Conservation (phyloP, 2,888 invertebrate genomes). For the Drosophila monieri region DNA sequence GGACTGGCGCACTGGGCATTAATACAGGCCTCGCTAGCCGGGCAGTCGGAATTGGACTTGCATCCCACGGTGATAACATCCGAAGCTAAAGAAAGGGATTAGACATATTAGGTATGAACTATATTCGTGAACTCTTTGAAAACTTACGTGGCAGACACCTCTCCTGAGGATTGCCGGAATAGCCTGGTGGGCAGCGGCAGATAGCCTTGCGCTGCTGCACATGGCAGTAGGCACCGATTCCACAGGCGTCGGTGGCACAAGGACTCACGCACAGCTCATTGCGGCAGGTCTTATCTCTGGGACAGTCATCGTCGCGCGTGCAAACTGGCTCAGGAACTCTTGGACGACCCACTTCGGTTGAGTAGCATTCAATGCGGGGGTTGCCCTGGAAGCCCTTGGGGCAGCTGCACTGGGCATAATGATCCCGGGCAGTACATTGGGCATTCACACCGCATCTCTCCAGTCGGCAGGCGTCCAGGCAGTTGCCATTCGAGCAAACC, state of each 20-base stretch:
- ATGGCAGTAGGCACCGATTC: slow-evolving; percentile 92
- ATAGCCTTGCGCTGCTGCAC: slow-evolving; percentile 90
- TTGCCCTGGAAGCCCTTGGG: slow-evolving; percentile 91
- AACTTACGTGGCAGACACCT: slow-evolving; percentile 92
- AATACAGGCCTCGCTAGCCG: slow-evolving; percentile 92
- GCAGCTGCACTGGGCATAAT: slow-evolving; percentile 91
- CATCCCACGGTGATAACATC: slow-evolving; percentile 88
- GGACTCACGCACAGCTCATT: slow-evolving; percentile 92
- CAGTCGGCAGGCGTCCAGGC: slow-evolving; percentile 91
- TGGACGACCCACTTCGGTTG: slow-evolving; percentile 56
- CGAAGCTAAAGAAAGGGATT: slow-evolving; percentile 84
- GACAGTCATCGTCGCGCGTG: slow-evolving; percentile 90
- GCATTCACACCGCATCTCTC: slow-evolving; percentile 93
- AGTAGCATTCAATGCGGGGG: slow-evolving; percentile 90
- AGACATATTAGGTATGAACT: background rate
- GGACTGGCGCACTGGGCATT: slow-evolving; percentile 92
- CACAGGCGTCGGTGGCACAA: slow-evolving; percentile 90
- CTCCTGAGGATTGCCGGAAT: slow-evolving; percentile 89
- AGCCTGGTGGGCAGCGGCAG: slow-evolving; percentile 92
- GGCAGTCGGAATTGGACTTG: slow-evolving; percentile 91
- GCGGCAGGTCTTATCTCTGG: slow-evolving; percentile 89
- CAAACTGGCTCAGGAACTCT: slow-evolving; percentile 87
- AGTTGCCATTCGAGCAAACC: slow-evolving; percentile 90
- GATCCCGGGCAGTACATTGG: slow-evolving; percentile 90
- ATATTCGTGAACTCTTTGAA: background rate